Conservation (phyloP, 2,888 invertebrate genomes). For the Acleris literana region DNA sequence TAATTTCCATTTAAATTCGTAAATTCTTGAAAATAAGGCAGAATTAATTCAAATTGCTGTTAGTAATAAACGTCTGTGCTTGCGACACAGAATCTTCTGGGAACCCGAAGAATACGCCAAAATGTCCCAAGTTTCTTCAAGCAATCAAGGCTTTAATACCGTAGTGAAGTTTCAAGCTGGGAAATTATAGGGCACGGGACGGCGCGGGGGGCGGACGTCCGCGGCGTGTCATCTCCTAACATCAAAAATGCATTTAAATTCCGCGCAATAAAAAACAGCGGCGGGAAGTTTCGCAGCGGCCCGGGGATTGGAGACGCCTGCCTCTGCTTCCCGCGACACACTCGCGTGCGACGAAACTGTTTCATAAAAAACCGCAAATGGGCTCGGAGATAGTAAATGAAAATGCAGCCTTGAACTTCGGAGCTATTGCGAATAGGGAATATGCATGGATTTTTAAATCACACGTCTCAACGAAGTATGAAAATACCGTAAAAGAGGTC, state of each 20-base stretch:
- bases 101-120: conserved; percentile 81
- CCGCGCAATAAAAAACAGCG: conserved; percentile 83
- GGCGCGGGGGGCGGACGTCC: conserved; percentile 70
- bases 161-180: conserved; percentile 83
- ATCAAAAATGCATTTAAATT: conserved; percentile 85
- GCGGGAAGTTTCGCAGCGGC: conserved; percentile 78
- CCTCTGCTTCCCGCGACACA: conserved; percentile 54
- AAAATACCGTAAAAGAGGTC: too few relatives aligned
- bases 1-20: conserved; percentile 42
- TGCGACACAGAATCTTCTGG: conserved; percentile 77
- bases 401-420: conserved; percentile 7
- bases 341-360: conserved; percentile 55
- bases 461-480: too few relatives aligned
- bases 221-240: conserved; percentile 84
- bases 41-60: conserved; percentile 77
- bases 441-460: too few relatives aligned
- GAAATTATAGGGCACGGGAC: conserved; percentile 79
- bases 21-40: conserved; percentile 55
- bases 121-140: conserved; percentile 83
- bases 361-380: conserved; percentile 29
- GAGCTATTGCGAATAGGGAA: too few relatives aligned
- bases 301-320: conserved; percentile 72
- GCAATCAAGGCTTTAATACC: conserved; percentile 83
- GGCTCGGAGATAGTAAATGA: conserved; percentile 11
- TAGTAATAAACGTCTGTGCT: conserved; percentile 78